Evolutionary conservation across 1,140 invertebrate species (phyloP).

Genomic region (Eubasilissa regina): DNA sequence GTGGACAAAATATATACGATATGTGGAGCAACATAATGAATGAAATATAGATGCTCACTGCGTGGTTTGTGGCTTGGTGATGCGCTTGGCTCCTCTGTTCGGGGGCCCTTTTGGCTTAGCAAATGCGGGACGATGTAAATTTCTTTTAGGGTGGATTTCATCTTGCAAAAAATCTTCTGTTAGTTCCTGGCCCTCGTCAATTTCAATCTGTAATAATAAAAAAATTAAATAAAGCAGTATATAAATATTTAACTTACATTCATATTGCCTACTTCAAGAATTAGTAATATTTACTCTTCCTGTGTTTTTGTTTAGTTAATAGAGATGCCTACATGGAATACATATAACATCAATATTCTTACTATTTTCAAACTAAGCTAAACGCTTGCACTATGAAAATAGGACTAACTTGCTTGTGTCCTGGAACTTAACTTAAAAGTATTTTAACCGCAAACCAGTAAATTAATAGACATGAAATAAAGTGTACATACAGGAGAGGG

Average conservation of each 20-base stretch:
- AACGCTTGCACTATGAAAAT: too few relatives aligned
- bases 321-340: too few relatives aligned
- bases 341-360: too few relatives aligned
- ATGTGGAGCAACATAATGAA: conserved; percentile 2
- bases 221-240: conserved; percentile 33
- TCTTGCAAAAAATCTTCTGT: conserved; percentile 92
- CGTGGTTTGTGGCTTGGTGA: conserved; percentile 81
- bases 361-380: too few relatives aligned
- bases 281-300: too few relatives aligned
- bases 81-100: conserved; percentile 89
- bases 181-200: conserved; percentile 90
- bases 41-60: not conserved
- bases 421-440: too few relatives aligned
- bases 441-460: too few relatives aligned
- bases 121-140: conserved; percentile 91
- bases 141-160: conserved; percentile 95
- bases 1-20: conserved; percentile 6
- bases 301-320: too few relatives aligned
- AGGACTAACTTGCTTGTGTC: too few relatives aligned
- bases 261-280: too few relatives aligned
- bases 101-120: conserved; percentile 96
- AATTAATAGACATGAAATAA: too few relatives aligned
- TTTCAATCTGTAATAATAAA: conserved; percentile 83
- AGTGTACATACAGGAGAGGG: too few relatives aligned
- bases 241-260: not conserved